phyloP scores from a whole-genome alignment of 2,113 vertebrate species.

The Butastur rufipennis region DNA sequence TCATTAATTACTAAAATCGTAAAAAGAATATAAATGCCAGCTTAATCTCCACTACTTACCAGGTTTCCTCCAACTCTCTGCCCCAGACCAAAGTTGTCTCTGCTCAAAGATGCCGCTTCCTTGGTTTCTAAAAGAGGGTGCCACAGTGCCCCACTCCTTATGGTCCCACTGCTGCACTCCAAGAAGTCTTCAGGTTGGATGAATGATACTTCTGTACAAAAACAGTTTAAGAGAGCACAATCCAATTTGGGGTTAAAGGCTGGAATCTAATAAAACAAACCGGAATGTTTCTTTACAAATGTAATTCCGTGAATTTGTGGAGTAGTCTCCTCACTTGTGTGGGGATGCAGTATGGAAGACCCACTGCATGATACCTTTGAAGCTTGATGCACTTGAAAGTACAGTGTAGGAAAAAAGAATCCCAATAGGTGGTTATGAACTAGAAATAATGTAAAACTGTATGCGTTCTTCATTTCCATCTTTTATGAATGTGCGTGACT shows the following conservation, averaged over 20 bases:
- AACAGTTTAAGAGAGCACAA: background rate
- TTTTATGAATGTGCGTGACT: background rate
- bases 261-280: background rate
- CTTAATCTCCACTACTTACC: background rate
- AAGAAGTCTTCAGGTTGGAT: background rate
- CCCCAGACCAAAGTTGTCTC: background rate
- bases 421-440: background rate
- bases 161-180: background rate
- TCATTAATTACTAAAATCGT: background rate
- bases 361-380: background rate
- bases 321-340: background rate
- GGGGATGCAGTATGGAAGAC: background rate
- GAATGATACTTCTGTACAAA: background rate
- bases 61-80: background rate
- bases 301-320: background rate
- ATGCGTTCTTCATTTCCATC: background rate
- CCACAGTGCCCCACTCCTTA: background rate
- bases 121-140: background rate
- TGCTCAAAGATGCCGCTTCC: background rate
- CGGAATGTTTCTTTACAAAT: background rate
- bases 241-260: background rate
- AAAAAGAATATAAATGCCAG: background rate
- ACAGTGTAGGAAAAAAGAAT: background rate
- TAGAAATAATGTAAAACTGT: background rate
- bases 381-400: background rate